Base-by-base conservation (phyloP, 2,888 invertebrate species). In the Caenorhabditis sp. region DNA sequence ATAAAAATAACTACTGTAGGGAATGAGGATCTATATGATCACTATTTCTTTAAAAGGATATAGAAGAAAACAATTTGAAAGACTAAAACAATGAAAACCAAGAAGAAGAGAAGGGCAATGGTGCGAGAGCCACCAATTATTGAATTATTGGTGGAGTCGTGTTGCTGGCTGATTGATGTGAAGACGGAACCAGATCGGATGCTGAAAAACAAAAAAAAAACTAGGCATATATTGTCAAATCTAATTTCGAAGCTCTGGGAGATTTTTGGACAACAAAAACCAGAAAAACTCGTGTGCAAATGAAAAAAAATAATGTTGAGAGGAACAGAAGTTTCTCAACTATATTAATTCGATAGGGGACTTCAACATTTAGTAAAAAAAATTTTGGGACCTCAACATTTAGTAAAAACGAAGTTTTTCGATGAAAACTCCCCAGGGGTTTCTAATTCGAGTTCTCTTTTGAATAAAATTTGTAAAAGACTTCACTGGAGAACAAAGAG, bases 111-210 rank as follows among this genome's bases (percentile, higher is more conserved):
- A 26, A 72, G 59, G 26, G 53, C 60, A 57, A 73, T 36, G 62
- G 69, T 63, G 49, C 66, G 68, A 63, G 62, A 68, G 54, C 67
- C 62, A 31, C 72, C 61, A 65, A 66, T 59, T 58, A 21, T 50
- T 50, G 73, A 66, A 54, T 73, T 58, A 49, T 62, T 56, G 12
- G 17, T 14, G 3, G 43, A 17, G 54, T 69, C 72, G 59, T 73
- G 73, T 60, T 73, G 73, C 57, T 73, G 73, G 36, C 67, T 67
- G 63, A 73, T 66, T 57, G 73, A 73, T 31, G 73, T 73, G 62
- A 69, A 73, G 53, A 69, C 69, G 10, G 73, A 73, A 57, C 69
- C 73, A 56, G 68, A 49, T 59, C 68, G 71, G 38, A 56, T 67
- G 58, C 71, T 67, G 71, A 17, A 72, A 67, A 49, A 10, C 1